A percentile compares a stretch with the other conserved stretches of the same genome.
Conservation (phyloP, 2,888 invertebrate genomes). For the Eupithecia abbreviata region DNA sequence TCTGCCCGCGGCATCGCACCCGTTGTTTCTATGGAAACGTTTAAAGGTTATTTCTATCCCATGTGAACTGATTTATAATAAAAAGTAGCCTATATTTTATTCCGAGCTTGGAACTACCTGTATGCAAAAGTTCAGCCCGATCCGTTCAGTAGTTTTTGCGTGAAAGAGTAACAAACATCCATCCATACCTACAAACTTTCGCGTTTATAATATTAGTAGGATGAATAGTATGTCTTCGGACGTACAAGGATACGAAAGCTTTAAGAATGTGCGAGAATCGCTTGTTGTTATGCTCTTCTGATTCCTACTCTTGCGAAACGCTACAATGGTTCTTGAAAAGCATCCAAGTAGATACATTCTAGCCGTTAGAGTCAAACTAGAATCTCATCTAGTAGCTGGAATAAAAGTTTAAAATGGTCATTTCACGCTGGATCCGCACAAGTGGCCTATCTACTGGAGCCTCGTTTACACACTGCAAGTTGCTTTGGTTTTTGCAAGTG, state of each 20-base stretch:
- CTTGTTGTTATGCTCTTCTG: background rate
- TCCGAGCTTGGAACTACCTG: too few relatives aligned
- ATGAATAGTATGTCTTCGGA: background rate
- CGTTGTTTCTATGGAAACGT: too few relatives aligned
- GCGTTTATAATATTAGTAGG: too few relatives aligned
- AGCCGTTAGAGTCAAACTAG: constrained; percentile 22
- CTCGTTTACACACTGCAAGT: constrained; percentile 41
- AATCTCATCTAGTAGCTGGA: constrained; percentile 41
- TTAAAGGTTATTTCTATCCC: too few relatives aligned
- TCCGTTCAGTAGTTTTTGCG: too few relatives aligned
- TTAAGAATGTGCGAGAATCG: background rate
- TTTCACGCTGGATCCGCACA: constrained; percentile 58
- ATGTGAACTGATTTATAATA: too few relatives aligned
- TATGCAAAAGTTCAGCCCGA: too few relatives aligned
- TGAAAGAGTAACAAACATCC: too few relatives aligned
- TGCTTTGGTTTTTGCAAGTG: constrained; percentile 1
- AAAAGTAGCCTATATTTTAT: too few relatives aligned
- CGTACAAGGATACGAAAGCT: background rate
- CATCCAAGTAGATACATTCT: constrained; percentile 13
- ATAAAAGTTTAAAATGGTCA: constrained; percentile 60
- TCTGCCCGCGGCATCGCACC: too few relatives aligned
- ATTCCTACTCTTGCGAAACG: background rate
- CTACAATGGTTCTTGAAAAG: constrained; percentile 7
- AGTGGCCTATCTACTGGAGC: constrained; percentile 51
- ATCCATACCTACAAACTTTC: too few relatives aligned